These are phyloP conservation scores for Bellardia pandia DNA, from an alignment of 2,888 invertebrate species.

Conservation along the genomic window DNA sequence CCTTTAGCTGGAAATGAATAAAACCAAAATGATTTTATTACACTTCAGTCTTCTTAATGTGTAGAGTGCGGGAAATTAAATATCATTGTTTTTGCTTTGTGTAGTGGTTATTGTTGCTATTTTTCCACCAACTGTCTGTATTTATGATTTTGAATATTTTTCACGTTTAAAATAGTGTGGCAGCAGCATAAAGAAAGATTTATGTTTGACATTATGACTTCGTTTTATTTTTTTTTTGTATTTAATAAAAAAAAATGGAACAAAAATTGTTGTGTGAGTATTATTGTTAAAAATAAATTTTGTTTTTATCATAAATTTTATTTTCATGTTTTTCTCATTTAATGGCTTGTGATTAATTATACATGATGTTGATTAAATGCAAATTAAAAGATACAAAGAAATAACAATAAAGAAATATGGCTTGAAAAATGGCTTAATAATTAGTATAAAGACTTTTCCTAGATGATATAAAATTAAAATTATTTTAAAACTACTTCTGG, in stretches of 20 bases:
- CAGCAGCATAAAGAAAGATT: slow-evolving; percentile 62
- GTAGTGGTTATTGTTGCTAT: slow-evolving; percentile 12
- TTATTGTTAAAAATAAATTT: slow-evolving; percentile 67
- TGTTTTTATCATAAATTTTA: slow-evolving; percentile 65
- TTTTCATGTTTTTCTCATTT: slow-evolving; percentile 59
- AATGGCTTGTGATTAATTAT: slow-evolving; percentile 63
- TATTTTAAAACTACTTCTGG: too few species aligned
- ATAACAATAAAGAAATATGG: slow-evolving; percentile 37
- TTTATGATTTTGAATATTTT: slow-evolving; percentile 65
- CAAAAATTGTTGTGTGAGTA: slow-evolving; percentile 5
- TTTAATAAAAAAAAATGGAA: background rate
- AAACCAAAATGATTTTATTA: slow-evolving; percentile 34
- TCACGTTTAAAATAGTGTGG: slow-evolving; percentile 43
- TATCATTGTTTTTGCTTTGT: slow-evolving; percentile 45
- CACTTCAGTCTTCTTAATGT: slow-evolving; percentile 48
- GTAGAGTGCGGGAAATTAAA: slow-evolving; percentile 62
- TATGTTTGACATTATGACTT: slow-evolving; percentile 64
- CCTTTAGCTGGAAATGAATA: slow-evolving; percentile 48
- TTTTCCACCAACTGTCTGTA: slow-evolving; percentile 42
- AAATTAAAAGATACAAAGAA: slow-evolving; percentile 45
- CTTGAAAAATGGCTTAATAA: slow-evolving; percentile 6
- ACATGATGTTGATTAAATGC: slow-evolving; percentile 48
- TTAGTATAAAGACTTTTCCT: background rate
- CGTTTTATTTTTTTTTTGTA: background rate
- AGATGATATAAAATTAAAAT: too few species aligned